A percentile compares a stretch with the other conserved stretches of the same genome.
These are phyloP conservation scores for Sminthurides bifidus DNA, from an alignment of 1,140 invertebrate genomes.

Conservation along the genomic window DNA sequence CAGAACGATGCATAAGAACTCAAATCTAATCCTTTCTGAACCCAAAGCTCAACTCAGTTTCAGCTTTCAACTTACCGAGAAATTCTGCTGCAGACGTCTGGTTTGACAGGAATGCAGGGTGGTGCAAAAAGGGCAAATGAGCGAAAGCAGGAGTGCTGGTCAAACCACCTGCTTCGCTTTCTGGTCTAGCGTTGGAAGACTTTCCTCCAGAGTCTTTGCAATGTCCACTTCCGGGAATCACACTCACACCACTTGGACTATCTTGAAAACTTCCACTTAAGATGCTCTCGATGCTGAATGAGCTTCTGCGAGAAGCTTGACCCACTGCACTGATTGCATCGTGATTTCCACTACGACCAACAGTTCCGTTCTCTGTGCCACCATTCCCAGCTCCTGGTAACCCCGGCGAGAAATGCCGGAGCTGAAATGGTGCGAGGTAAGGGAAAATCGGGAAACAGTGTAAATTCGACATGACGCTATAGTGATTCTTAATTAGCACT, in stretches of 20 bases:
- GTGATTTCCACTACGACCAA: neutral
- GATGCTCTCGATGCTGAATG: conserved; percentile 11
- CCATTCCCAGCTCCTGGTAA: conserved; percentile 9
- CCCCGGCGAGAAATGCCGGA: conserved; percentile 11
- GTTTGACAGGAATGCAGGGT: conserved; percentile 20
- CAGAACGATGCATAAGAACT: too few relatives aligned
- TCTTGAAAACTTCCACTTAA: neutral
- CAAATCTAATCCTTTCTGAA: too few relatives aligned
- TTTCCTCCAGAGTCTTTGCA: neutral
- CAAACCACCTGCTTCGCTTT: neutral
- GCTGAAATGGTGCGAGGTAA: conserved; percentile 18
- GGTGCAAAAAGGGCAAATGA: conserved; percentile 21
- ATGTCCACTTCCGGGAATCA: neutral
- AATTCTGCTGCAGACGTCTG: conserved; percentile 30
- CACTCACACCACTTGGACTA: neutral
- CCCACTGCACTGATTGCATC: neutral
- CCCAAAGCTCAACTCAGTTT: too few relatives aligned
- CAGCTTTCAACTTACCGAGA: conserved; percentile 27
- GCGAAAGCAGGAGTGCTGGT: conserved; percentile 3
- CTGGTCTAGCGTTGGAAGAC: neutral
- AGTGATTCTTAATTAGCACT: neutral
- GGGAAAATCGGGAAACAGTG: conserved; percentile 27
- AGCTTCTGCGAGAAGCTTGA: neutral
- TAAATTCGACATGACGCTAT: conserved; percentile 16
- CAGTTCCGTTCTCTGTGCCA: neutral